Base-by-base conservation (phyloP, 2,888 invertebrate species). In the Electrophaes corylata region DNA sequence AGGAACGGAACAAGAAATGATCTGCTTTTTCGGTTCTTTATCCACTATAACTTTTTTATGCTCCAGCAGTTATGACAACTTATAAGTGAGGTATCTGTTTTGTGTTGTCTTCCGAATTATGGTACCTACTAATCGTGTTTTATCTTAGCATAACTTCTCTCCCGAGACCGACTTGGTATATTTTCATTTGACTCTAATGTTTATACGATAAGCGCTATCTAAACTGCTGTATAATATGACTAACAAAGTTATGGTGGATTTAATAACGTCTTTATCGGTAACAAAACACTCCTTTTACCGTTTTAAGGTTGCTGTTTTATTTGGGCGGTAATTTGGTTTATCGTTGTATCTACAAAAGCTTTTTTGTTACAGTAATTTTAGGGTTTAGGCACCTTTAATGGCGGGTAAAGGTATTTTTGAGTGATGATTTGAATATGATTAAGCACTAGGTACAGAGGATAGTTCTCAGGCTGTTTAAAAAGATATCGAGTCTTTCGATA, bases 141-240 rank as follows among this genome's bases (percentile, higher is more conserved):
- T 86, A 88, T 87, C 88, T 79, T 59, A 40, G 64, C 61, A 67
- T 62, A 70, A 69, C 80, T 76, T 76, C 75, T 72, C 69, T 70
- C 64, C 66, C 57, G 47, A 66, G 52, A 40, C 39, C 29, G 65
- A 73, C 76, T 75, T 70, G 69, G 70, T 82, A 81, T 77, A 81
- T 82, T 84, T 82, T 76, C 74, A 72, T 72, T 73, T 67, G 64
- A 75, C 70, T 73, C 73, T 76, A 83, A 80, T 78, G 77, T 79
- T 76, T 73, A 64, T 62, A 69, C 73, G 87, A 86, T 87, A 86
- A 81, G 69, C 67, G 65, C 67, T 81, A 87, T 88, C 87, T 87
- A 81, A 87, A 88, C 83, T 77, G 76, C 74, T 72, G 66, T 73
- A 76, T 84, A 79, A 79, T 83, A 80, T 61, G 67, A 63, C 70